Base-by-base conservation (phyloP, 1,140 invertebrate species). In the Drosophila erecta region DNA sequence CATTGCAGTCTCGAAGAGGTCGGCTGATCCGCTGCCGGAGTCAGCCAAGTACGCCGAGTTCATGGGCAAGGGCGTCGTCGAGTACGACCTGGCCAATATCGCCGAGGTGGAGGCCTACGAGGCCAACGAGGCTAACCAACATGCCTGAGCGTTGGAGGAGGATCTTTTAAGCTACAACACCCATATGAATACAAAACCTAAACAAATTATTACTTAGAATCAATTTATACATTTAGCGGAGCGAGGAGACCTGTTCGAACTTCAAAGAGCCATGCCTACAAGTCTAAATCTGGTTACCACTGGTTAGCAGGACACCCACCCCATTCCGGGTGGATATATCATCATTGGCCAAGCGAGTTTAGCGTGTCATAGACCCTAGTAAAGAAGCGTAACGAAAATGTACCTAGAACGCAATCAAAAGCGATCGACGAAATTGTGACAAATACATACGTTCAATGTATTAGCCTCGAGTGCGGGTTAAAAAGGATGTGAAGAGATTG, bases 51-150 rank as follows among this genome's bases (percentile, higher is more conserved):
- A 95, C 91, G 94, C 95, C n/a, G 95, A 95, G 78, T 97, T 96
- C 93, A 94, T 96, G 58, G 96, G 96, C 20, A 95, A 95, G 43
- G 94, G 94, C 69, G 94, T 97, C 41, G 93, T 95, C 54, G 95
- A 96, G 91, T 94, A 96, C 62, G 93, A 96, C 86, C 95, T 97
- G 73, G 79, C 95, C 17, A 97, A 97, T 92, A 92, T 96, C 56
- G 81, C 92, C 27, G 90, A 92, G 24, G 84, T 92, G 43, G 87
- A 90, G 60, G 85, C 83, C 40, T 92, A 90, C 47, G 90, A 92
- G 60, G 78, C 83, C 8, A 60, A 73, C 7, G 77, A 85, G 47
- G 61, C 57, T 44, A 38, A 46, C 10, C 59, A 80, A 44, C 60
- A n/a, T 22, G 64, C 64, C 22, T 67, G 67, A 46, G 49, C 47